A percentile compares a stretch with the other conserved stretches of the same genome.
Conservation (phyloP, 2,888 invertebrate species). For the Rotaria magnacalcarata region DNA sequence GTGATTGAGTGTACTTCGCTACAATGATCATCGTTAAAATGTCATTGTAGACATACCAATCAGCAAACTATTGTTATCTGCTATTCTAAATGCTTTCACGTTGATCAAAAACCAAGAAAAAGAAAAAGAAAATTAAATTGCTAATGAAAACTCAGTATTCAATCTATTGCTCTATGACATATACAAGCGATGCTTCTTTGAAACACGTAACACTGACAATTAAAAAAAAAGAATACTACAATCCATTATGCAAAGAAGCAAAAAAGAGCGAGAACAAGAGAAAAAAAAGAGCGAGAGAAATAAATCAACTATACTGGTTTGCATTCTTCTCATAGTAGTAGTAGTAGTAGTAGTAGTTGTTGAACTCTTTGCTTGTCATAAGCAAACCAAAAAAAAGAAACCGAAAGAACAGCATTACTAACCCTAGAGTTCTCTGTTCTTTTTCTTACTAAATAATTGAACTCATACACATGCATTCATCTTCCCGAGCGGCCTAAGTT, state of each 20-base stretch:
- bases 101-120: neutral
- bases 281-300: neutral
- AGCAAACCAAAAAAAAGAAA: neutral
- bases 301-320: neutral
- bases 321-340: neutral
- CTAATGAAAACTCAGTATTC: neutral
- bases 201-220: neutral
- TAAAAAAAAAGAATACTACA: neutral
- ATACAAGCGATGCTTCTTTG: neutral
- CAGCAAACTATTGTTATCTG: neutral
- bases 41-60: neutral
- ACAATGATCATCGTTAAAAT: neutral
- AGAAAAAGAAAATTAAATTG: neutral
- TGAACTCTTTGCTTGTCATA: neutral
- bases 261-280: neutral
- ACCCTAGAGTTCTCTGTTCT: constrained; percentile 7
- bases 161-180: neutral
- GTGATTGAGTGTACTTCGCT: neutral
- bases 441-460: constrained; percentile 5
- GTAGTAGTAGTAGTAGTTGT: neutral
- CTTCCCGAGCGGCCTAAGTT: neutral
- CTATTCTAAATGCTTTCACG: neutral
- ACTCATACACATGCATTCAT: neutral
- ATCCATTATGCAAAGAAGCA: neutral
- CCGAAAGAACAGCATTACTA: neutral